phyloP scores from a whole-genome alignment of 2,113 vertebrate genomes.

The Poeciliopsis turrubarensis region DNA sequence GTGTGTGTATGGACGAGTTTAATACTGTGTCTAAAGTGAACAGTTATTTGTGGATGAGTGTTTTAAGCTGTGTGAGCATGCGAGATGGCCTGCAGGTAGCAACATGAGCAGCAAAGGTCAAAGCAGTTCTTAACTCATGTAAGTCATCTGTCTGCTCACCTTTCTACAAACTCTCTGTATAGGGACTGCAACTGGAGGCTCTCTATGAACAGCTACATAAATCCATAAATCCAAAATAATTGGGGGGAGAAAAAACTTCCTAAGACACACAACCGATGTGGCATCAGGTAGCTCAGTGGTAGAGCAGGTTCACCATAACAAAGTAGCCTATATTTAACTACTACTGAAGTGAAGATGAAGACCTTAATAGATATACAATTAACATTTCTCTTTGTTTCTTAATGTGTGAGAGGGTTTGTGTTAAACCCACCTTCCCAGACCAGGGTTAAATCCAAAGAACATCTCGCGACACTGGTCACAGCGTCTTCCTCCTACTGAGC shows the following conservation, averaged over 20 bases:
- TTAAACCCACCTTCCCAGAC: constrained; percentile 83
- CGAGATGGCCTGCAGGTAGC: constrained; percentile 29
- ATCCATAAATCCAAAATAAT: constrained; percentile 1
- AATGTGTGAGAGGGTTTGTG: background rate
- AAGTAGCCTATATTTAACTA: no score
- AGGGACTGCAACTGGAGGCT: constrained; percentile 40
- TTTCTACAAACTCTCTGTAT: constrained; percentile 49
- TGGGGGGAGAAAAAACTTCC: constrained; percentile 6
- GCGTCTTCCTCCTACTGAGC: constrained; percentile 80
- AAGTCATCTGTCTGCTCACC: constrained; percentile 57
- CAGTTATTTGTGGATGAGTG: background rate
- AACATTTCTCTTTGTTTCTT: background rate
- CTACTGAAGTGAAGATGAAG: background rate
- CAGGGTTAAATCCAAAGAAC: constrained; percentile 88
- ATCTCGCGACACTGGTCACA: constrained; percentile 85
- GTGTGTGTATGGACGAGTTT: background rate
- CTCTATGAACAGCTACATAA: constrained; percentile 6
- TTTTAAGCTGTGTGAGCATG: background rate
- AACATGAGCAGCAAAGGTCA: constrained; percentile 65
- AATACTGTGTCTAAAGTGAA: background rate
- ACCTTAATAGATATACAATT: no score
- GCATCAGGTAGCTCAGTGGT: no score
- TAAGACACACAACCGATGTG: background rate
- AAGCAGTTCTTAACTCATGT: constrained; percentile 66
- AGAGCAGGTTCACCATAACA: no score